Percentiles rank a stretch among this genome's conserved stretches.
phyloP scores from a whole-genome alignment of 92 coral and sea anemone genomes.

The Scolanthus callimorphus region DNA sequence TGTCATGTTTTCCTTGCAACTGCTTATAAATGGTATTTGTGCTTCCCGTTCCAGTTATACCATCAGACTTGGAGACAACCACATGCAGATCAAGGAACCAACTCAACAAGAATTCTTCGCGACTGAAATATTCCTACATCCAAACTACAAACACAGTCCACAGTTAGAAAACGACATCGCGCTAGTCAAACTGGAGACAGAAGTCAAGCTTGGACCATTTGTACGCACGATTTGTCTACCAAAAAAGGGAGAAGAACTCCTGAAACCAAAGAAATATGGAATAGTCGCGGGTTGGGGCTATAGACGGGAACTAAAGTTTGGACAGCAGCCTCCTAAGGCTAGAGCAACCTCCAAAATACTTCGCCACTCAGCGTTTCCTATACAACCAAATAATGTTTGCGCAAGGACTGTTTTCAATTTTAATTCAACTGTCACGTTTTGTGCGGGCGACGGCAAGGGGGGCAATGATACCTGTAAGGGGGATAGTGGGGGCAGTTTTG shows the following conservation, averaged over 20 bases:
- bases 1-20: no score
- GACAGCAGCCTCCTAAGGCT: neutral
- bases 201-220: slow-evolving; percentile 21
- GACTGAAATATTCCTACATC: slow-evolving; percentile 10
- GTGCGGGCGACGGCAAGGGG: slow-evolving; percentile 79
- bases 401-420: neutral
- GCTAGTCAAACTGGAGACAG: slow-evolving; percentile 27
- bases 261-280: slow-evolving; percentile 19
- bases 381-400: slow-evolving; percentile 24
- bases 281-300: slow-evolving; percentile 66
- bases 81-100: slow-evolving; percentile 8
- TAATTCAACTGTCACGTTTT: slow-evolving; percentile 8
- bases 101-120: slow-evolving; percentile 7
- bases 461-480: slow-evolving; percentile 69
- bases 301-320: neutral
- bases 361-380: slow-evolving; percentile 28
- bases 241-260: slow-evolving; percentile 15
- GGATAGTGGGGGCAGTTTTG: slow-evolving; percentile 75
- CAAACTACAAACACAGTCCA: neutral
- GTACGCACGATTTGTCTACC: slow-evolving; percentile 56
- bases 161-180: slow-evolving; percentile 35
- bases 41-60: slow-evolving; percentile 16
- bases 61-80: slow-evolving; percentile 26
- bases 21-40: no score
- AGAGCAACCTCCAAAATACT: slow-evolving; percentile 22